Evolutionary conservation across 2,888 invertebrate species (phyloP), one percentile per base, ranked within the genome.

Genomic region (Oscheius sp.): DNA sequence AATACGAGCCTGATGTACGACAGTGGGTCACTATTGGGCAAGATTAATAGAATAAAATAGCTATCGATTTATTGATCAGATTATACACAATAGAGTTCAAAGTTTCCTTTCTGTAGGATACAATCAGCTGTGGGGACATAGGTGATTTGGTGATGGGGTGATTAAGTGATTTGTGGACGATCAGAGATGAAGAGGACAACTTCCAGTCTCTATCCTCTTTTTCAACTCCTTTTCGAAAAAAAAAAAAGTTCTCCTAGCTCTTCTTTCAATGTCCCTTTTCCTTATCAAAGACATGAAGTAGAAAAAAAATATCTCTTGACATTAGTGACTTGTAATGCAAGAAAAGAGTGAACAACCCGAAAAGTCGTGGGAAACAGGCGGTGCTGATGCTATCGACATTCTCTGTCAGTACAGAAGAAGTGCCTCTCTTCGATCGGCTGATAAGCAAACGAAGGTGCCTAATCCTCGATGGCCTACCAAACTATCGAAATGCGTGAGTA

Each of bases 381-480:
- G 4, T 2, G 41, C n/a, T 20, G 41, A 41, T 24, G 47, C 47
- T 47, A 54, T 54, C 54, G n/a, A 36, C 24, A 24, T 36, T n/a
- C n/a, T n/a, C 47, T 28, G 54, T 54, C 32, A 59, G 59, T 59
- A 59, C 59, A 41, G 41, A 33, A 56, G 38, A 56, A 30, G 59
- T 24, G n/a, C 54, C 24, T 26, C 41, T 41, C 32, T 59, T 59
- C 59, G 28, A 59, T 59, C 44, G 44, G 26, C 28, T 59, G 59
- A 59, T 59, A 59, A 59, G 54, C 32, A 54, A n/a, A 32, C 20
- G 5, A 9, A 8, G 28, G 41, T 44, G 59, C 59, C 59, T 59
- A 59, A 59, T 59, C 59, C 59, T 44, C 59, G 17, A 54, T 54
- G 54, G 54, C 54, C 22, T 54, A 54, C 54, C 54, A 54, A 36